phyloP scores from a whole-genome alignment of 2,888 invertebrate genomes.

The Stenchaetothrips biformis region DNA sequence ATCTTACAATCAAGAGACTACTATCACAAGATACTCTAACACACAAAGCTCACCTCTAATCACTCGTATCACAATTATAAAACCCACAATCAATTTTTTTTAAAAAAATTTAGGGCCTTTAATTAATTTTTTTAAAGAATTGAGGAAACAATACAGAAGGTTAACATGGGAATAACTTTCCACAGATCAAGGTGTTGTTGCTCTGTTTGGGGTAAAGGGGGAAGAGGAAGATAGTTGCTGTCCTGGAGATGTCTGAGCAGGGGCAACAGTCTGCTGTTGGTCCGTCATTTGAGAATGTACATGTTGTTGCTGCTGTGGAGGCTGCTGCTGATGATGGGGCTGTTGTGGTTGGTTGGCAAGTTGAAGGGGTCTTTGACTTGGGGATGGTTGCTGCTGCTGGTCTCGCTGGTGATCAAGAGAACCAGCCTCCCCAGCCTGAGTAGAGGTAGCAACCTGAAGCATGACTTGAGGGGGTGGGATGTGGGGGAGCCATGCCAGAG shows the following conservation, averaged over 20 bases:
- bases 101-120: background rate
- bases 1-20: background rate
- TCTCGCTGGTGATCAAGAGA: background rate
- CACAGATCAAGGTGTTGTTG: background rate
- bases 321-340: background rate
- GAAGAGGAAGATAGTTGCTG: background rate
- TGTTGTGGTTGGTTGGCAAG: background rate
- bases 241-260: background rate
- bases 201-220: background rate
- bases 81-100: background rate
- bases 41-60: background rate
- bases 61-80: background rate
- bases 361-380: background rate
- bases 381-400: background rate
- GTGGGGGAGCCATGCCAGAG: background rate
- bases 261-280: background rate
- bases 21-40: background rate
- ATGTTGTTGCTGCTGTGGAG: background rate
- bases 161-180: background rate
- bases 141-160: too few relatives aligned
- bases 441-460: background rate
- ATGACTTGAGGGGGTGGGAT: conserved; percentile 16
- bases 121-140: background rate
- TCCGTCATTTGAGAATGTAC: background rate
- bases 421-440: background rate